Percentiles rank a stretch among this genome's conserved stretches.
phyloP scores from a whole-genome alignment of 2,113 vertebrate genomes.

The Atrichornis clamosus region DNA sequence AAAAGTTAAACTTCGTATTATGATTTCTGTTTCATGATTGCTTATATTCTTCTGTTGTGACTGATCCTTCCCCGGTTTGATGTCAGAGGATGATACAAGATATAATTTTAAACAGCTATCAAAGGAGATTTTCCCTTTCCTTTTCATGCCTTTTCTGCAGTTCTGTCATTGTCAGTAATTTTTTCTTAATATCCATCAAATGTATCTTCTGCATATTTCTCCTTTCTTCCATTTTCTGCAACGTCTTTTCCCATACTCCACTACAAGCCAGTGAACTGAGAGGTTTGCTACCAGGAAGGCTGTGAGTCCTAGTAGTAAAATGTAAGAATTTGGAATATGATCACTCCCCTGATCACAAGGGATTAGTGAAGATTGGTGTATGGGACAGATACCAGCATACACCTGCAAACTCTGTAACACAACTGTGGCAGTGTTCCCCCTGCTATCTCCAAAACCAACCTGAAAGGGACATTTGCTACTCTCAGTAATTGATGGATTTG shows the following conservation, averaged over 20 bases:
- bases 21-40: neutral
- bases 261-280: neutral
- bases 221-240: neutral
- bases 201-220: neutral
- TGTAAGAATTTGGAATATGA: neutral
- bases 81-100: neutral
- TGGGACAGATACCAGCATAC: neutral
- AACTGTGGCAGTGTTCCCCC: neutral
- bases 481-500: neutral
- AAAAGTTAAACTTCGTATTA: neutral
- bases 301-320: neutral
- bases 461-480: neutral
- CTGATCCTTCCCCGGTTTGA: neutral
- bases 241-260: neutral
- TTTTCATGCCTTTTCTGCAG: neutral
- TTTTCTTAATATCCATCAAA: neutral
- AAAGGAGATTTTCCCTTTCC: neutral
- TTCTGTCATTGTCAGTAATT: neutral
- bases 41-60: neutral
- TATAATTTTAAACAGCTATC: neutral
- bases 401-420: neutral
- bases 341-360: neutral
- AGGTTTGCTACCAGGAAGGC: neutral
- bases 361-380: neutral
- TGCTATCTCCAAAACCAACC: neutral